Conservation (phyloP, 2,113 vertebrate species). For the Podarcis raffonei region DNA sequence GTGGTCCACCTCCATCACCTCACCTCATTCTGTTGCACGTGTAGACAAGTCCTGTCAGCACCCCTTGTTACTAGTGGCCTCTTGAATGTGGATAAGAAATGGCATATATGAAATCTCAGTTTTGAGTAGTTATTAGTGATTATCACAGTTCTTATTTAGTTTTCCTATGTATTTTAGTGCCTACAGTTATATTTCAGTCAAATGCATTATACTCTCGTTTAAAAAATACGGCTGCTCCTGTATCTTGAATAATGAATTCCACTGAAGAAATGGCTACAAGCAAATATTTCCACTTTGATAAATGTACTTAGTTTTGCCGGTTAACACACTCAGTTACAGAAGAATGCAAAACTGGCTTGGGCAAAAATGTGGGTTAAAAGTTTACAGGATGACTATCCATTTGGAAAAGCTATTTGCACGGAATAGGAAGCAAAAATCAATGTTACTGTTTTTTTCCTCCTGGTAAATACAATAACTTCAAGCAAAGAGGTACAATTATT, state of each 20-base stretch:
- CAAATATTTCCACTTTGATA: slow-evolving; percentile 16
- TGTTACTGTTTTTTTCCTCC: slow-evolving; percentile 25
- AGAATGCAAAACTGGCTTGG: not conserved
- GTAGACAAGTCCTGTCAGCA: not conserved
- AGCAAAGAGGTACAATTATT: not conserved
- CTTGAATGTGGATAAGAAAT: not conserved
- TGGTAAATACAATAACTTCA: slow-evolving; percentile 21
- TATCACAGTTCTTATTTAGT: accelerated
- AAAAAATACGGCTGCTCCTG: slow-evolving; percentile 4
- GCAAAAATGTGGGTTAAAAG: slow-evolving; percentile 25
- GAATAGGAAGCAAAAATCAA: slow-evolving; percentile 44
- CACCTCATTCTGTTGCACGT: not conserved
- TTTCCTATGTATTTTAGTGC: slow-evolving; percentile 23
- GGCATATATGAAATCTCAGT: not conserved
- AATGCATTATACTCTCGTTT: slow-evolving; percentile 18
- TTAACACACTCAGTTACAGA: slow-evolving; percentile 32
- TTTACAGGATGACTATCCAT: slow-evolving; percentile 30
- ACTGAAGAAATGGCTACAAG: slow-evolving; percentile 18
- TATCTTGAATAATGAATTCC: slow-evolving; percentile 16
- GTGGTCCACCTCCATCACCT: not conserved
- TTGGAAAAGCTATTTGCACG: slow-evolving; percentile 43
- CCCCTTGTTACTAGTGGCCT: not conserved
- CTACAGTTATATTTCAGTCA: slow-evolving; percentile 18
- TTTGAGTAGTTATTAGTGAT: not conserved
- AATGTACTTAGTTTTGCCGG: slow-evolving; percentile 56